A percentile compares a stretch with the other conserved stretches of the same genome.
These are phyloP conservation scores for Glaucomys volans DNA, from an alignment of 2,113 vertebrate species.

Conservation along the genomic window DNA sequence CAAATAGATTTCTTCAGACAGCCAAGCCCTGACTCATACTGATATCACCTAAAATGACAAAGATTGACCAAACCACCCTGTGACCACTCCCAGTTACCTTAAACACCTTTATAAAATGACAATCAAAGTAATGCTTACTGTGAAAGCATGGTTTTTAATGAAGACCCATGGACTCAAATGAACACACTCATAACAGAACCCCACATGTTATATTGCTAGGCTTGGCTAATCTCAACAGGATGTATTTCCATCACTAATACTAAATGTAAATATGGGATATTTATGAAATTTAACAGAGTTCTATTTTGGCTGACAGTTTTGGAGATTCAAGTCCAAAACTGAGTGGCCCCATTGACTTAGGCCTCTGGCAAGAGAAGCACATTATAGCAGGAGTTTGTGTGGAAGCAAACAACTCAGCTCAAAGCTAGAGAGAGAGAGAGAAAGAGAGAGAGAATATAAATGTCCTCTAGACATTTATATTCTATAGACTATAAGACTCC, in stretches of 20 bases:
- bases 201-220: background rate
- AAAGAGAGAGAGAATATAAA: too few relatives aligned
- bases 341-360: background rate
- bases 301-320: background rate
- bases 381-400: background rate
- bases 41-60: background rate
- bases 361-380: too few relatives aligned
- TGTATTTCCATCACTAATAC: background rate
- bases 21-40: background rate
- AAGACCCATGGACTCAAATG: background rate
- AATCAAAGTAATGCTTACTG: background rate
- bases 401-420: background rate
- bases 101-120: background rate
- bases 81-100: background rate
- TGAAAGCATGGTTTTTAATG: background rate
- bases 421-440: too few relatives aligned
- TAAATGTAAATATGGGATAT: background rate
- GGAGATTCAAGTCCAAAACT: background rate
- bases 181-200: background rate
- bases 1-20: background rate
- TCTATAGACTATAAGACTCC: too few relatives aligned
- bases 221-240: background rate
- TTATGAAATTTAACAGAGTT: background rate
- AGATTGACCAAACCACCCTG: background rate
- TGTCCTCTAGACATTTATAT: too few relatives aligned